Base-by-base conservation (phyloP, 1,140 invertebrate genomes). In the Hylaeus volcanicus region DNA sequence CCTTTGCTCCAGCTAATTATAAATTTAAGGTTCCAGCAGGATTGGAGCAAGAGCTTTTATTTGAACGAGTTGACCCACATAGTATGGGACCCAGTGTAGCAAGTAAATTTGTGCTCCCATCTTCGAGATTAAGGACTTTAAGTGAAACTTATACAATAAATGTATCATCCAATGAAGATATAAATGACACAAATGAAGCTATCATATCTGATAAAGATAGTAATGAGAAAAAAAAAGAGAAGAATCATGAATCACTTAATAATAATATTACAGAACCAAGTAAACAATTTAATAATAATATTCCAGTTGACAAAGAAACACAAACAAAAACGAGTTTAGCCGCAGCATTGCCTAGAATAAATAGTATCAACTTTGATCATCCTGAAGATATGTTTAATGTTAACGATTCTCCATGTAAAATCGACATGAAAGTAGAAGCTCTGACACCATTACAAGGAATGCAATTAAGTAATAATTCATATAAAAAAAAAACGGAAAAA, bases 1-100 rank as follows among this genome's bases (percentile, higher is more conserved):
- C 90, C 8, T 86, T 92, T 45, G 89, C 88, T 8, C 88, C 91
- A 15, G 6, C 45, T 6, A 68, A 89, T 76, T 70, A 90, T 9
- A 68, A 81, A n/a, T 92, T 92, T 56, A 90, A 82, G 66, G 78
- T 87, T 39, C 90, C 90, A 5, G 5, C 39, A 5, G 82, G 78
- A 11, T 39, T 26, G 26, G 26, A 26, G 26, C 26, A 26, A 26
- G 26, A 26, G 26, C 26, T 88, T 43, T 53, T 91, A 66, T 90
- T 91, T 85, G 89, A 88, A 41, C 48, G 68, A 51, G 58, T 79
- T 26, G 26, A 51, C 58, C 45, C 1, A 48, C 84, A 37, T 14
- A 86, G 63, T n/a, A 53, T 79, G 83, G 45, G 81, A 3, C 76
- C 81, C 60, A 12, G 5, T 5, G 8, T 8, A 48, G 1, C 8